Base-by-base conservation (phyloP, 2,888 invertebrate genomes). In the Melanophora roralis region DNA sequence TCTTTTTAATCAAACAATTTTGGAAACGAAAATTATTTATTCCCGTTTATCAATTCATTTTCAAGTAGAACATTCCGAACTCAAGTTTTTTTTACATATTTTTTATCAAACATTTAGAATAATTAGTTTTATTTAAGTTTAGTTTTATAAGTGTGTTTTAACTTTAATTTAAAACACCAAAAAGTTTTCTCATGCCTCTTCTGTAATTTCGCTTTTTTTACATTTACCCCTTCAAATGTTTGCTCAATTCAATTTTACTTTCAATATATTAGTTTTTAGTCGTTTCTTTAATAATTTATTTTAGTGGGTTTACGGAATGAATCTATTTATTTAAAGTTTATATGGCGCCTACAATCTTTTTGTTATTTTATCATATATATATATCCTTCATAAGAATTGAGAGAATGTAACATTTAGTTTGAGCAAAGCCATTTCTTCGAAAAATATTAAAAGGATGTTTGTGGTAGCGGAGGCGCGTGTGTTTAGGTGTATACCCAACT, bases 261-360 rank as follows among this genome's bases (percentile, higher is more conserved):
- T 59, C n/a, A n/a, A n/a, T n/a, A n/a, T n/a, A n/a, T n/a, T 27
- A 27, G 27, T 27, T 5, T 6, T 27, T 27, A 27, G 6, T 40
- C 11, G 34, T 45, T 49, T 64, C 14, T 23, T 14, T 21, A 9
- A 32, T 51, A 6, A 6, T 23, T 9, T 55, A 45, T 55, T 55
- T 59, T 11, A 4, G 16, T 55, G 36, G 5, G n/a, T 55, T 32
- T 62, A 19, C 36, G 47, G 49, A 51, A 11, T 21, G n/a, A 45
- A 21, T 21, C 23, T 14, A 36, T 59, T 71, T 65, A 71, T 64
- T 67, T 36, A 19, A 68, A 68, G 27, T 55, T 38, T 47, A 47
- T 62, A 60, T 68, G 77, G 77, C 71, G 71, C 51, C 71, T 57
- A 34, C 64, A 71, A 69, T 71, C 71, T 77, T 59, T 65, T 59